These are phyloP conservation scores for Lepidochrysops patricia DNA, from an alignment of 2,888 invertebrate genomes.

Conservation along the genomic window DNA sequence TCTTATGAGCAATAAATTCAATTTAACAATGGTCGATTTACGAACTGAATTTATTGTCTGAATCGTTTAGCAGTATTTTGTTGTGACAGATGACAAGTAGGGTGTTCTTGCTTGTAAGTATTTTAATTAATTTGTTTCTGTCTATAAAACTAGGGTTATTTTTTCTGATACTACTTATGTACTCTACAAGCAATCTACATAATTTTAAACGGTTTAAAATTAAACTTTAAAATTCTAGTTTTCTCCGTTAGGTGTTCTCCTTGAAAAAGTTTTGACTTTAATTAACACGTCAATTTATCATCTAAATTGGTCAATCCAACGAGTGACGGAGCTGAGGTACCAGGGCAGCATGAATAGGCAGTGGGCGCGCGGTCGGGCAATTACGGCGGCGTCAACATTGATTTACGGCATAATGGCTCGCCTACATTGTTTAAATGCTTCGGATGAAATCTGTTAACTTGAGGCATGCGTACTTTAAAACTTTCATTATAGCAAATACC, in stretches of 20 bases:
- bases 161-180: no score
- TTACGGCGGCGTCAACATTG: conserved; percentile 62
- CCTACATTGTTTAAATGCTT: conserved; percentile 63
- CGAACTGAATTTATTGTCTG: conserved; percentile 4
- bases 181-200: no score
- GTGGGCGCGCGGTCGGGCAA: conserved; percentile 49
- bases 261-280: background rate
- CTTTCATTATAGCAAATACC: no score
- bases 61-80: background rate
- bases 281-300: background rate
- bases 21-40: conserved; percentile 8
- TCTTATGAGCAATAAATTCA: conserved; percentile 6
- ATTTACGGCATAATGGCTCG: conserved; percentile 67
- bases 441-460: conserved; percentile 29
- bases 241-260: no score
- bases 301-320: conserved; percentile 17
- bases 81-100: background rate
- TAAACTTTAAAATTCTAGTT: no score
- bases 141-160: no score
- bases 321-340: conserved; percentile 39
- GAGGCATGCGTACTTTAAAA: background rate
- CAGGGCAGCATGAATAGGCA: conserved; percentile 49
- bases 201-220: no score
- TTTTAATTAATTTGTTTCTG: no score
- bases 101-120: no score